Conservation (phyloP, 2,797 vertebrate species). For the Melanotaenia boesemani region DNA sequence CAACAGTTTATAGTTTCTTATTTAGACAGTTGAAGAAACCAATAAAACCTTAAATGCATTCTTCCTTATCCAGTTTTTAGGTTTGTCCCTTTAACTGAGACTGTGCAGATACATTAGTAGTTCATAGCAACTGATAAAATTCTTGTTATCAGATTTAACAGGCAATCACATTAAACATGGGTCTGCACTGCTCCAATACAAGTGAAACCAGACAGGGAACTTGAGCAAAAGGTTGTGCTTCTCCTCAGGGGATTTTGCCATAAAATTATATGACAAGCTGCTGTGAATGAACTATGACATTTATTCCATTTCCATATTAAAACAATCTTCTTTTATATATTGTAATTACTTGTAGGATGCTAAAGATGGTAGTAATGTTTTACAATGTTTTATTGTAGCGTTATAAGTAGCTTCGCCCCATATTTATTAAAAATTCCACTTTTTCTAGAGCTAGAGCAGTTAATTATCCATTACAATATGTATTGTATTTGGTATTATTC, state of each 20-base stretch:
- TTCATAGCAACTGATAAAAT: conserved; percentile 43
- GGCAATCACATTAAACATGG: conserved; percentile 30
- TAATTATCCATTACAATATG: conserved; percentile 64
- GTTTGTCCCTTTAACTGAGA: conserved; percentile 58
- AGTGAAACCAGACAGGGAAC: conserved; percentile 41
- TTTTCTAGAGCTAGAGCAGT: conserved; percentile 38
- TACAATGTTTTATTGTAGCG: conserved; percentile 48
- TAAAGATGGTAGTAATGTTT: conserved; percentile 48
- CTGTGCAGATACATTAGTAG: conserved; percentile 34
- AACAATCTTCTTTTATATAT: conserved; percentile 62
- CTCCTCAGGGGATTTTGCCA: conserved; percentile 56
- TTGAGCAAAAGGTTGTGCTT: conserved; percentile 39
- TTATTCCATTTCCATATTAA: conserved; percentile 71
- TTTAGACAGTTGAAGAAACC: conserved; percentile 28
- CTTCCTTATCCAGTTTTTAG: conserved; percentile 23
- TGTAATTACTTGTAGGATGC: conserved; percentile 57
- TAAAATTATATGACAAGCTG: conserved; percentile 65
- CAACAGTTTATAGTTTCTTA: conserved; percentile 20
- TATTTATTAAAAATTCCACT: conserved; percentile 44
- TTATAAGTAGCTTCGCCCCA: too few species aligned
- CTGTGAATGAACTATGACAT: conserved; percentile 66
- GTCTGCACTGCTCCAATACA: conserved; percentile 14
- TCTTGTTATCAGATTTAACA: conserved; percentile 53
- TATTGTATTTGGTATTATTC: conserved; percentile 48
- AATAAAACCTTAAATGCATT: conserved; percentile 23